Conservation (phyloP, 2,797 vertebrate species). For the Capromys pilorides region DNA sequence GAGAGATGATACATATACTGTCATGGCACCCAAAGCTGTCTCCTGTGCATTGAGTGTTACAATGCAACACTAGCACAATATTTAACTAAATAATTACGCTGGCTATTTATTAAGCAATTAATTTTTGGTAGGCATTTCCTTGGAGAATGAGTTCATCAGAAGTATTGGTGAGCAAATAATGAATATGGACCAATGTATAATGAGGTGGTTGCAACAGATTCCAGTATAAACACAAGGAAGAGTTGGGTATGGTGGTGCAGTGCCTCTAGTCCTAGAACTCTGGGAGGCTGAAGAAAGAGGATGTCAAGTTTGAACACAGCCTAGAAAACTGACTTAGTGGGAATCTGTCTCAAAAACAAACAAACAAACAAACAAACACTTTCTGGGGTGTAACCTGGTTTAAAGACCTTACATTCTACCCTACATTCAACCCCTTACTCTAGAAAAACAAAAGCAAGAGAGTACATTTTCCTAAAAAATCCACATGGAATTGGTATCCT, state of each 20-base stretch:
- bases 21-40: background rate
- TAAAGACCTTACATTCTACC: background rate
- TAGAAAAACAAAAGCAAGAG: background rate
- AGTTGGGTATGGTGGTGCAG: background rate
- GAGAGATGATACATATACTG: too few species aligned
- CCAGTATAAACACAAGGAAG: background rate
- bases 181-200: background rate
- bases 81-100: background rate
- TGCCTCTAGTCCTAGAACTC: background rate
- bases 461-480: background rate
- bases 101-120: slow-evolving; percentile 18
- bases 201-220: background rate
- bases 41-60: background rate
- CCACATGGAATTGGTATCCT: background rate
- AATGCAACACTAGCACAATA: too few species aligned
- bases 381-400: background rate
- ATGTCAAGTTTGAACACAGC: background rate
- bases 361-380: background rate
- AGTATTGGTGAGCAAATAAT: background rate
- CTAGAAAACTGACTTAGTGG: background rate
- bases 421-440: too few species aligned
- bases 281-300: background rate
- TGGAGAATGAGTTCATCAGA: background rate
- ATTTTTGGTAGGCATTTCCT: slow-evolving; percentile 16
- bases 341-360: background rate